Evolutionary conservation across 2,888 invertebrate species (phyloP).

Genomic region (Timema cristinae): DNA sequence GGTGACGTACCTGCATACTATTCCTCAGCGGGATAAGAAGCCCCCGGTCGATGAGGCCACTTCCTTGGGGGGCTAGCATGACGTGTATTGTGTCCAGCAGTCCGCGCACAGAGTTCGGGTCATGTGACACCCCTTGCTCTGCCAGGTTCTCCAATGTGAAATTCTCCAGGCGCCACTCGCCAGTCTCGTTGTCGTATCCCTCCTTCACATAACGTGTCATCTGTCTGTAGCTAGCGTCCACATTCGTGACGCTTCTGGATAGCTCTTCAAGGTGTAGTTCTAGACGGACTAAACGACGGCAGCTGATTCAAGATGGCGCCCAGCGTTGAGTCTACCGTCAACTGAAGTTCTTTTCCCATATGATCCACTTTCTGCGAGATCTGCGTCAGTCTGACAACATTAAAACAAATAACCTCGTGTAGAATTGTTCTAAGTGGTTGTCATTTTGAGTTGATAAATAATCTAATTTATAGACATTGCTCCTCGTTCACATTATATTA

Average conservation of each 20-base stretch:
- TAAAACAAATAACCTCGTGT: too few species aligned
- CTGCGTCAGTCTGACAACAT: conserved; percentile 26
- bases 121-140: conserved; percentile 63
- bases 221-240: conserved; percentile 45
- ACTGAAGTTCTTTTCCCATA: conserved; percentile 36
- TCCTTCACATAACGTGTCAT: conserved; percentile 23
- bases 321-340: conserved; percentile 35
- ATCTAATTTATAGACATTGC: too few species aligned
- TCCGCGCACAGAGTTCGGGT: conserved; percentile 59
- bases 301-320: conserved; percentile 41
- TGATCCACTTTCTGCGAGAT: conserved; percentile 38
- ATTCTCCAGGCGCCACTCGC: conserved; percentile 26
- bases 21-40: too few species aligned
- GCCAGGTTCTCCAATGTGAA: conserved; percentile 69
- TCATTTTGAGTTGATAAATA: too few species aligned
- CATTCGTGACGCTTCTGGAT: conserved; percentile 54
- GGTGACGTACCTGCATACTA: too few species aligned
- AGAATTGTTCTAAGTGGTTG: too few species aligned
- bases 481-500: too few species aligned
- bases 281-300: conserved; percentile 51
- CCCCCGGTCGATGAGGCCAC: not conserved
- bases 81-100: conserved; percentile 63
- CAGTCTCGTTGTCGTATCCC: conserved; percentile 23
- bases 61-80: conserved; percentile 50
- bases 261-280: conserved; percentile 60